Percentiles rank a stretch among this genome's conserved stretches.
phyloP scores from a whole-genome alignment of 2,113 vertebrate species.

The Micronycteris hirsuta region DNA sequence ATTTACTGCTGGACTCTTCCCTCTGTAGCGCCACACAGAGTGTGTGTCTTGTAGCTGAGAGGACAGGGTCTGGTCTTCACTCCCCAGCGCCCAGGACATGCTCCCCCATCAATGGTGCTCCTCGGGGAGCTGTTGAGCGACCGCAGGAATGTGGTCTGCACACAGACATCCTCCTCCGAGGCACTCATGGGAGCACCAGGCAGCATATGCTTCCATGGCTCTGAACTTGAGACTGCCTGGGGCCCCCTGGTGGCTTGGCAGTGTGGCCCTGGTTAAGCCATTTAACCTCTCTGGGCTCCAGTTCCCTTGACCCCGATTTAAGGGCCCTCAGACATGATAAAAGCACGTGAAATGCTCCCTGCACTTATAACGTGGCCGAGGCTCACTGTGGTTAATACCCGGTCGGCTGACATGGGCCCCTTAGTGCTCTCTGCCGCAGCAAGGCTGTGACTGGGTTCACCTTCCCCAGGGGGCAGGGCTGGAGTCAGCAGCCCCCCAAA shows the following conservation, averaged over 20 bases:
- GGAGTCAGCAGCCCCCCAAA: too few species aligned
- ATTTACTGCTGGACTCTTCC: not conserved
- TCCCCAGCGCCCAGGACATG: rapidly evolving
- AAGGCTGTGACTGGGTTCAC: not conserved
- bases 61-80: rapidly evolving
- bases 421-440: not conserved
- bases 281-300: not conserved
- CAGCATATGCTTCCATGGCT: rapidly evolving
- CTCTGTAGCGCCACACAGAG: rapidly evolving
- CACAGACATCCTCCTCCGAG: not conserved
- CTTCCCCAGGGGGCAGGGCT: not conserved
- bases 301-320: not conserved
- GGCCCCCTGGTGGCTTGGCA: not conserved
- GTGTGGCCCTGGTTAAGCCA: too few species aligned
- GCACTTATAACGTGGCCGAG: too few species aligned
- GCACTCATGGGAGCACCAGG: not conserved
- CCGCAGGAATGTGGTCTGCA: rapidly evolving
- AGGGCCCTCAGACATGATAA: not conserved
- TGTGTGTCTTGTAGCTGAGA: rapidly evolving
- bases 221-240: rapidly evolving
- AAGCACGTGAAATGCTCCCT: not conserved
- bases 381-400: not conserved
- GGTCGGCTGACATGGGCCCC: not conserved
- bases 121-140: rapidly evolving
- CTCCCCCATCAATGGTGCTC: rapidly evolving